Evolutionary conservation across 2,888 invertebrate species (phyloP).

Genomic region (Lasioglossum oenotherae): DNA sequence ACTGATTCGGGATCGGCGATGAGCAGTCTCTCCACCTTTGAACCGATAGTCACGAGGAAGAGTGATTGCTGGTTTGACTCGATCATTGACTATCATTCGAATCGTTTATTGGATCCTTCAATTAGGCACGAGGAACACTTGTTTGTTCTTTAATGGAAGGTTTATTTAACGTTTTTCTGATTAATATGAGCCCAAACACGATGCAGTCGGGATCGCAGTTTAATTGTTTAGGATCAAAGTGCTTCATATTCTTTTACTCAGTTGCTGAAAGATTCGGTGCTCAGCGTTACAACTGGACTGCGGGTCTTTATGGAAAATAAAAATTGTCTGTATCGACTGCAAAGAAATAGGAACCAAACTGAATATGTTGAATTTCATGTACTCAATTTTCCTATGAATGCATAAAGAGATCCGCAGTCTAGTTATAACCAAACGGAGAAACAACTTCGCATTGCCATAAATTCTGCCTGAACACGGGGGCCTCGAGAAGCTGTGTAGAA

Average conservation of each 20-base stretch:
- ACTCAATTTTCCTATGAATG: too few relatives aligned
- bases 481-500: background rate
- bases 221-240: too few relatives aligned
- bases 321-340: too few relatives aligned
- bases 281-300: too few relatives aligned
- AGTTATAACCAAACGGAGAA: background rate
- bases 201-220: background rate
- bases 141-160: background rate
- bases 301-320: too few relatives aligned
- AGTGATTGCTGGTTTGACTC: background rate
- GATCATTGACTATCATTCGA: background rate
- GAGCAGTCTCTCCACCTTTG: background rate
- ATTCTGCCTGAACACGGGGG: background rate
- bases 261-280: too few relatives aligned
- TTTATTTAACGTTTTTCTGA: background rate
- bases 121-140: background rate
- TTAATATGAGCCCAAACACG: background rate
- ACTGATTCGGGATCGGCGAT: background rate
- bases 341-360: too few relatives aligned
- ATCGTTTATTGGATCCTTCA: background rate
- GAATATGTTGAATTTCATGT: too few relatives aligned
- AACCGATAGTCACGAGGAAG: background rate
- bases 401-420: too few relatives aligned
- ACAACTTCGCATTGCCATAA: background rate
- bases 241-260: too few relatives aligned